Percentiles rank a stretch among this genome's conserved stretches.
phyloP scores from a whole-genome alignment of 2,888 invertebrate species.

The Drosophila niveifrons region DNA sequence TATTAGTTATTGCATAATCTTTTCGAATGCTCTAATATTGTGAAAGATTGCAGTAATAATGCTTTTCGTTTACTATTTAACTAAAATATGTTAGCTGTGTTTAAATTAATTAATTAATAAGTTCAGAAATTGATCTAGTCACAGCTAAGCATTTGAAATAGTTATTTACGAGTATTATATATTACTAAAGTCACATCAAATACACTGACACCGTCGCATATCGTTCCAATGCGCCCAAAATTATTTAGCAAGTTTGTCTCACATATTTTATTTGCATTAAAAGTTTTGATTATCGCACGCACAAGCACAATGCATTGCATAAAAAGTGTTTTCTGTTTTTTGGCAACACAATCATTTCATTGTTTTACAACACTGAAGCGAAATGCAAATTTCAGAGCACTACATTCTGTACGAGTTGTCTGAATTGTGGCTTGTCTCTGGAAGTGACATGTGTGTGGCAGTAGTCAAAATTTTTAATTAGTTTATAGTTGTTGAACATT shows the following conservation, averaged over 20 bases:
- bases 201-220: slow-evolving; percentile 29
- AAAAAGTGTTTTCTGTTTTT: slow-evolving; percentile 39
- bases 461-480: slow-evolving; percentile 61
- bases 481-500: slow-evolving; percentile 25
- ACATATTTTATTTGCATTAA: slow-evolving; percentile 55
- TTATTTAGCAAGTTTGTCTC: slow-evolving; percentile 28
- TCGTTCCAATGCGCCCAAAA: slow-evolving; percentile 77
- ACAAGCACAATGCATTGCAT: slow-evolving; percentile 84
- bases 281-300: slow-evolving; percentile 70
- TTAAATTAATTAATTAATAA: no score
- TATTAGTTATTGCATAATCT: no score
- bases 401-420: slow-evolving; percentile 84
- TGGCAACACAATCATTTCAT: background rate
- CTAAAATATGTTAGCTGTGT: no score
- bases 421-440: slow-evolving; percentile 75
- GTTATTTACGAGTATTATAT: slow-evolving; percentile 11
- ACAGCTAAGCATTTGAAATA: slow-evolving; percentile 38
- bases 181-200: background rate
- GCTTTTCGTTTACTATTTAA: no score
- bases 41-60: no score
- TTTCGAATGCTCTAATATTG: background rate
- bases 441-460: slow-evolving; percentile 75
- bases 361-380: slow-evolving; percentile 52
- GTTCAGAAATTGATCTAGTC: no score
- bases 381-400: slow-evolving; percentile 83